These are phyloP conservation scores for Sula dactylatra DNA, from an alignment of 2,113 vertebrate genomes.

Conservation along the genomic window DNA sequence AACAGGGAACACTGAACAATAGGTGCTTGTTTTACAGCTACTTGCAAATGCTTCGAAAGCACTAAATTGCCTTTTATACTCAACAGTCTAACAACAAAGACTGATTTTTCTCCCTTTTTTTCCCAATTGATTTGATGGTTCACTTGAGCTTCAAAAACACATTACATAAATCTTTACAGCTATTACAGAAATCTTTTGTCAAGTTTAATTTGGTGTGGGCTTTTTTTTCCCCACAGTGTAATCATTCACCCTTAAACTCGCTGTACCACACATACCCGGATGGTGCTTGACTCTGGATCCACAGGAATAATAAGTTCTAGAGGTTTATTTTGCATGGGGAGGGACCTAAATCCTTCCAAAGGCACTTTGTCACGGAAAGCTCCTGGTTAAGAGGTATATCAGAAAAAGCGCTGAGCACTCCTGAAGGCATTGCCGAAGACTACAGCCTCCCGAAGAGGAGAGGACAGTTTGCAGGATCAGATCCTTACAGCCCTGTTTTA, in stretches of 20 bases:
- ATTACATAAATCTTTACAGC: constrained; percentile 57
- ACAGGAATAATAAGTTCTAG: neutral
- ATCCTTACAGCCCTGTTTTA: neutral
- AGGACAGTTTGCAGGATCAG: neutral
- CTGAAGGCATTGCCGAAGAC: neutral
- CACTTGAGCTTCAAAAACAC: constrained; percentile 65
- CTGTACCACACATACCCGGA: neutral
- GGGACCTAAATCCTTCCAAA: neutral
- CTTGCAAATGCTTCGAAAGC: constrained; percentile 58
- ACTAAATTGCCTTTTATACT: constrained; percentile 66
- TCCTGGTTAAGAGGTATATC: neutral
- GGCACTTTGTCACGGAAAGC: neutral
- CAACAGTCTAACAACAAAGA: constrained; percentile 66
- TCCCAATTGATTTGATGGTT: constrained; percentile 54
- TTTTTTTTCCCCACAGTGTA: neutral
- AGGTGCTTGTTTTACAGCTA: constrained; percentile 59
- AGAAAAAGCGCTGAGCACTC: neutral
- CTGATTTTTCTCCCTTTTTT: constrained; percentile 30
- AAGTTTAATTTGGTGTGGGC: constrained; percentile 11
- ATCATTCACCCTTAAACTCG: constrained; percentile 12
- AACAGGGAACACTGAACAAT: constrained; percentile 51
- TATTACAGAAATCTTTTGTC: constrained; percentile 59
- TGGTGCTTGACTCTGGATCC: neutral
- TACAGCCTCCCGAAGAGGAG: neutral
- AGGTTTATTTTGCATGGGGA: neutral